A percentile compares a stretch with the other conserved stretches of the same genome.
phyloP scores from a whole-genome alignment of 2,797 vertebrate species.

The Chelonia mydas region DNA sequence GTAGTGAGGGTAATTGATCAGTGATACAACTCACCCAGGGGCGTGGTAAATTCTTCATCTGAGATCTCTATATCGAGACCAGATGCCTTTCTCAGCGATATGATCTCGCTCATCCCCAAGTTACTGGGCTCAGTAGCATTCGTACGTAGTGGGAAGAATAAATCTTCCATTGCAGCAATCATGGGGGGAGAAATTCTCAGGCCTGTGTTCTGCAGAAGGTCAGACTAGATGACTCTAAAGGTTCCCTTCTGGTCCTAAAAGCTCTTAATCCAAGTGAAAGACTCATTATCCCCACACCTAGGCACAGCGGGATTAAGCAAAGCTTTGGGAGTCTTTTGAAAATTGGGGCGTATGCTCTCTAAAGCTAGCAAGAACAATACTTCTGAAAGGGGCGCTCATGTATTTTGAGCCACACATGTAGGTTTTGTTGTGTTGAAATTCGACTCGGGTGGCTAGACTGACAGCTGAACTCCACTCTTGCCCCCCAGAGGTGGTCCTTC shows the following conservation, averaged over 20 bases:
- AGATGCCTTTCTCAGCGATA: not conserved
- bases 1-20: not conserved
- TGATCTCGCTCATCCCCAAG: not conserved
- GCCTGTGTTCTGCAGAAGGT: not conserved
- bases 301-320: not conserved
- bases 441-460: not conserved
- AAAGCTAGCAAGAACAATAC: not conserved
- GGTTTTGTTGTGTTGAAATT: not conserved
- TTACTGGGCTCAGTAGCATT: not conserved
- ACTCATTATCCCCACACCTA: not conserved
- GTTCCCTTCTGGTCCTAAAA: not conserved
- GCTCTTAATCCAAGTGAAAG: not conserved
- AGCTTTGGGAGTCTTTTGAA: not conserved
- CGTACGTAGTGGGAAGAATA: not conserved
- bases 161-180: not conserved
- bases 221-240: not conserved
- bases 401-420: not conserved
- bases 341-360: not conserved
- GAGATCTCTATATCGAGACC: not conserved
- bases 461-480: not conserved
- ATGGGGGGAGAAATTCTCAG: not conserved
- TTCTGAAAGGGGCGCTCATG: not conserved
- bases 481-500: not conserved
- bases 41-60: not conserved
- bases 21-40: not conserved